These are phyloP conservation scores for Pachymerium ferrugineum DNA, from an alignment of 2,888 invertebrate species.

Conservation along the genomic window DNA sequence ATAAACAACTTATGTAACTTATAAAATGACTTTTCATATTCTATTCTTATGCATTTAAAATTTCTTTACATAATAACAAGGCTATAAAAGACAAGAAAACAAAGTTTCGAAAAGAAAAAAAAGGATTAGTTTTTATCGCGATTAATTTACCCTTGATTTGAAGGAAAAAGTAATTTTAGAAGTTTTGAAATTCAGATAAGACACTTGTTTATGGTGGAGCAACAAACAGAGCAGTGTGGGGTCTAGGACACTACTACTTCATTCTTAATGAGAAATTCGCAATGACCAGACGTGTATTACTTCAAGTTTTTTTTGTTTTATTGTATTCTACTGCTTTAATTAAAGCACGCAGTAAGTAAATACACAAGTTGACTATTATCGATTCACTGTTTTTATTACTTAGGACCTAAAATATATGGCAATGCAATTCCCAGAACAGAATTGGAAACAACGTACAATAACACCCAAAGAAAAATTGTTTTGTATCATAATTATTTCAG, in stretches of 20 bases:
- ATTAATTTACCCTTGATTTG: background rate
- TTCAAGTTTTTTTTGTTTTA: background rate
- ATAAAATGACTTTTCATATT: background rate
- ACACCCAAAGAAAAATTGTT: constrained; percentile 61
- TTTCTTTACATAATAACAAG: no score
- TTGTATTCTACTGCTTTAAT: background rate
- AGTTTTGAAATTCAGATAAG: background rate
- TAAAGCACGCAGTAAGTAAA: background rate
- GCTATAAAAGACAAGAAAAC: no score
- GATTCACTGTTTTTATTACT: background rate
- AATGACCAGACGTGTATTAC: background rate
- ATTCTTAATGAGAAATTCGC: no score
- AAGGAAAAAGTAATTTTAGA: constrained; percentile 10
- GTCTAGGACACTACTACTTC: no score
- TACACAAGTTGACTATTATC: background rate
- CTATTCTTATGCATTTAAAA: no score
- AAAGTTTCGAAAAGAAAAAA: background rate
- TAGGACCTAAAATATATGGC: constrained; percentile 39
- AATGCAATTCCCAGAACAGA: constrained; percentile 38
- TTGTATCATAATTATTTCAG: constrained; percentile 71
- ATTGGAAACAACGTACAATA: constrained; percentile 37
- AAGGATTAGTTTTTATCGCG: background rate
- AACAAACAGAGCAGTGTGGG: no score
- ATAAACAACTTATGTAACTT: background rate
- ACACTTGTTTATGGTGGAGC: background rate